These are phyloP conservation scores for Tetragnatha montana DNA, from an alignment of 2,888 invertebrate genomes.

Conservation along the genomic window DNA sequence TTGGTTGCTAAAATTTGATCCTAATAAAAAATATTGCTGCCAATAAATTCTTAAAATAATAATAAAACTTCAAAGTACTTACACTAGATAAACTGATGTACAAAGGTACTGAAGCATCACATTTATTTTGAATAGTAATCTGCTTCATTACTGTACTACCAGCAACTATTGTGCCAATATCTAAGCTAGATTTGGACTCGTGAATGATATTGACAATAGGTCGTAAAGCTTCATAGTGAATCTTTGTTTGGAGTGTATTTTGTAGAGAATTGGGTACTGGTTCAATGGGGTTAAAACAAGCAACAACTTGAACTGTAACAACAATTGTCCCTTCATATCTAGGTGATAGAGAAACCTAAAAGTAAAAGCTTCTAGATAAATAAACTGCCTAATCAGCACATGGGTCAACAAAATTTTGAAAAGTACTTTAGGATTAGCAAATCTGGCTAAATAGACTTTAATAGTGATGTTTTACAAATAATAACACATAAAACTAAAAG, in stretches of 20 bases:
- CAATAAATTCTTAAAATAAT: not conserved
- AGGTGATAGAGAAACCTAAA: constrained; percentile 50
- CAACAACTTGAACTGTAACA: constrained; percentile 29
- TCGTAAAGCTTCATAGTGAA: constrained; percentile 45
- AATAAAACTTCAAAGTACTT: constrained; percentile 13
- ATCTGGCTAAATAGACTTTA: too few species aligned
- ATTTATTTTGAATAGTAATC: constrained; percentile 43
- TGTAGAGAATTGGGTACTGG: not conserved
- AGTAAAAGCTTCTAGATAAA: not conserved
- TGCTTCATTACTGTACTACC: constrained; percentile 48
- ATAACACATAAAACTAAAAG: too few species aligned
- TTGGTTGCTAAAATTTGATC: not conserved
- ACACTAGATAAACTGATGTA: constrained; percentile 53
- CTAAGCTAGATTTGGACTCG: constrained; percentile 24
- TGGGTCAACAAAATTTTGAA: too few species aligned
- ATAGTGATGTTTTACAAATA: too few species aligned
- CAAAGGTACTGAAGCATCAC: constrained; percentile 50
- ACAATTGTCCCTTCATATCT: constrained; percentile 57
- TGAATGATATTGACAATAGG: constrained; percentile 37
- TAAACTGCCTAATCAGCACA: constrained; percentile 2
- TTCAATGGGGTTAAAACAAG: constrained; percentile 1
- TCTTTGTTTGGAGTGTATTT: constrained; percentile 34
- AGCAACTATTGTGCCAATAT: constrained; percentile 42
- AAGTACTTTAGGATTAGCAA: too few species aligned
- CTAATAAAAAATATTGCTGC: not conserved